Percentiles rank a stretch among this genome's conserved stretches.
These are phyloP conservation scores for Antennarius maculatus DNA, from an alignment of 2,797 vertebrate species.

Conservation along the genomic window DNA sequence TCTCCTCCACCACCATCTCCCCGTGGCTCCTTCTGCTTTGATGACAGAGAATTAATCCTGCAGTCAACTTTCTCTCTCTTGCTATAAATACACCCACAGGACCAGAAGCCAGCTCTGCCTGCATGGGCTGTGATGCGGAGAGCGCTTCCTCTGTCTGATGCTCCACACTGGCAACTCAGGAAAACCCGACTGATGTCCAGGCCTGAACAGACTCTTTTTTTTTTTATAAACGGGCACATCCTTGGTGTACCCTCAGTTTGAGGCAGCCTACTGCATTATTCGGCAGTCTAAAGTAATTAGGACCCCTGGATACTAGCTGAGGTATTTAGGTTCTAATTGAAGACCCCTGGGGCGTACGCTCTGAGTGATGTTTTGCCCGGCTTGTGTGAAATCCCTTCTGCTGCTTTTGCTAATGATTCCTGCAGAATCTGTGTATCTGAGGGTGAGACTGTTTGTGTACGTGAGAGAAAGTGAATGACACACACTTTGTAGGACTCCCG, in stretches of 20 bases:
- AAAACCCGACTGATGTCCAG: constrained; percentile 54
- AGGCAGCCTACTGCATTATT: constrained; percentile 54
- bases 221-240: constrained; percentile 64
- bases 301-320: constrained; percentile 65
- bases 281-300: constrained; percentile 73
- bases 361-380: constrained; percentile 68
- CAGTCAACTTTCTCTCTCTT: constrained; percentile 48
- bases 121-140: constrained; percentile 39
- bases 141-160: constrained; percentile 47
- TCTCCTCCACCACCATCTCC: constrained; percentile 21
- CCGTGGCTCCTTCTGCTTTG: constrained; percentile 26
- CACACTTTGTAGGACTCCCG: constrained; percentile 66
- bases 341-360: constrained; percentile 57
- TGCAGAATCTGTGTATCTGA: constrained; percentile 49
- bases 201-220: constrained; percentile 45
- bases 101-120: constrained; percentile 34
- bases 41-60: constrained; percentile 52
- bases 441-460: constrained; percentile 38
- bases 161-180: constrained; percentile 40
- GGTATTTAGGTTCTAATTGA: constrained; percentile 75
- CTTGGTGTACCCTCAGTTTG: constrained; percentile 51
- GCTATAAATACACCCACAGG: constrained; percentile 62
- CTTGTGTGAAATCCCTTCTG: constrained; percentile 63
- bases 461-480: constrained; percentile 5
- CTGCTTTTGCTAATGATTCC: constrained; percentile 64